These are phyloP conservation scores for Platorchestia sp. DNA, from an alignment of 1,140 invertebrate genomes.

Conservation along the genomic window DNA sequence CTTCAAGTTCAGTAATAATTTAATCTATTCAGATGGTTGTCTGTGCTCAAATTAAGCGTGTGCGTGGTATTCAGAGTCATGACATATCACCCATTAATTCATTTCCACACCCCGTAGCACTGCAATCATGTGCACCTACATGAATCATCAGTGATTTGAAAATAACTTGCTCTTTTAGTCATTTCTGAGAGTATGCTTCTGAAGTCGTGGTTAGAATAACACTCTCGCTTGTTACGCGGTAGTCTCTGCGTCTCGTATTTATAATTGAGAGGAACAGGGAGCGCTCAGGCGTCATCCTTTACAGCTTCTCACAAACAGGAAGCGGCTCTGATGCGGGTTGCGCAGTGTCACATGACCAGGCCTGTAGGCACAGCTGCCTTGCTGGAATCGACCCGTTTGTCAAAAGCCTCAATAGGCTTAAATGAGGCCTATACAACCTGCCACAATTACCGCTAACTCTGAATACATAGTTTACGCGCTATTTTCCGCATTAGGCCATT, in stretches of 20 bases:
- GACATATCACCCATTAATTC: too few relatives aligned
- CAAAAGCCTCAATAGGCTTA: slow-evolving; percentile 21
- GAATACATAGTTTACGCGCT: background rate
- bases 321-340: background rate
- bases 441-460: background rate
- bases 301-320: background rate
- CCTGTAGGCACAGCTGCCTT: background rate
- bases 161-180: background rate
- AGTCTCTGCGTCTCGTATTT: background rate
- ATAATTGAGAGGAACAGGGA: background rate
- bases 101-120: too few relatives aligned
- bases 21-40: background rate
- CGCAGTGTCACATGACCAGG: background rate
- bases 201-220: background rate
- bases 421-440: slow-evolving; percentile 37
- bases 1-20: background rate
- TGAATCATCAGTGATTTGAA: background rate
- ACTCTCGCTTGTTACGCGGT: background rate
- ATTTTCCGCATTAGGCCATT: background rate
- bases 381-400: slow-evolving; percentile 12
- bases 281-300: background rate
- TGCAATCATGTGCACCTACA: background rate
- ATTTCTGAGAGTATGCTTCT: background rate
- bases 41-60: background rate
- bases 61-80: background rate